phyloP scores from a whole-genome alignment of 92 coral and sea anemone genomes.

The Porites cylindrica region DNA sequence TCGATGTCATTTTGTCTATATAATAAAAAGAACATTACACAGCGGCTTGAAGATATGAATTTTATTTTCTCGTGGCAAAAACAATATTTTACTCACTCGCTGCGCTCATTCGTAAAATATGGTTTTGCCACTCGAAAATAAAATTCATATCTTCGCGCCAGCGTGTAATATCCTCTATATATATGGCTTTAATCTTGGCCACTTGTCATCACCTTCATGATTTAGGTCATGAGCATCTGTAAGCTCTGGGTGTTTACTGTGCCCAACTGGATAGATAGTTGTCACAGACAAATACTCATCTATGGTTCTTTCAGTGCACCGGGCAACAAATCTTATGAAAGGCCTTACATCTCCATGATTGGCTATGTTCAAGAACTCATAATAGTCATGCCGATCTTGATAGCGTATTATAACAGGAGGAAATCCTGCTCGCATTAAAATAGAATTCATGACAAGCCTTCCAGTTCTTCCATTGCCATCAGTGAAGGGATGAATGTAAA shows the following conservation, averaged over 20 bases:
- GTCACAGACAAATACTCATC: constrained; percentile 95
- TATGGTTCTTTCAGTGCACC: constrained; percentile 93
- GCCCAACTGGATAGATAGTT: constrained; percentile 90
- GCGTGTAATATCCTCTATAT: no score
- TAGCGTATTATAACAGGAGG: constrained; percentile 96
- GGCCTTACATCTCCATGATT: constrained; percentile 97
- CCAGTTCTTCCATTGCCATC: constrained; percentile 98
- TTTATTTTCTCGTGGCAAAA: no score
- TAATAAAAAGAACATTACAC: no score
- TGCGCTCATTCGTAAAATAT: no score
- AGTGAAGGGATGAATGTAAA: constrained; percentile 97
- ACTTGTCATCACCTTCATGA: not conserved
- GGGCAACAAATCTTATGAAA: constrained; percentile 94
- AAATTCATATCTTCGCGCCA: no score
- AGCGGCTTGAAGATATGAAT: no score
- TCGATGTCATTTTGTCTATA: no score
- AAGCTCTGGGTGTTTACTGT: constrained; percentile 73
- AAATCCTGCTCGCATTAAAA: constrained; percentile 98
- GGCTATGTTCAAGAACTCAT: constrained; percentile 89
- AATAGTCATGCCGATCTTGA: constrained; percentile 89
- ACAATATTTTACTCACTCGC: no score
- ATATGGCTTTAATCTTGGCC: no score
- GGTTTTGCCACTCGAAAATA: no score
- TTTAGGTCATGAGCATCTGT: constrained; percentile 79
- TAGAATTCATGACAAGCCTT: constrained; percentile 92